Evolutionary conservation across 1,140 invertebrate species (phyloP).

Genomic region (Adelges cooleyi): DNA sequence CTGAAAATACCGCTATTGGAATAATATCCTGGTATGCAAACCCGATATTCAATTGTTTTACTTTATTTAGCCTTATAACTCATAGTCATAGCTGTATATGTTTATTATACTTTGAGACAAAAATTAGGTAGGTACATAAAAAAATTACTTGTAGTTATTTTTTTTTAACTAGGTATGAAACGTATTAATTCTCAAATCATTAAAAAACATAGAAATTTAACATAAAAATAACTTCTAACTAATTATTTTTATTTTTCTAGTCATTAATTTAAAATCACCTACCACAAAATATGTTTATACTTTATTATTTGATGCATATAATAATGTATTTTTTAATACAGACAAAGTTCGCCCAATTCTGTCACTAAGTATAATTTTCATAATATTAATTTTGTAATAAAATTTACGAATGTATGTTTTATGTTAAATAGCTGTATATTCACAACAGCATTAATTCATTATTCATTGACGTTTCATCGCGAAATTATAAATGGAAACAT

Average conservation of each 20-base stretch:
- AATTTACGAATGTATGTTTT: background rate
- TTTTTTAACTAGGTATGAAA: too few species aligned
- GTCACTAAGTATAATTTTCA: too few species aligned
- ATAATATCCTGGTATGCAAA: constrained; percentile 3
- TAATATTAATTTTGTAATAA: background rate
- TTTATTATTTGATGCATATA: background rate
- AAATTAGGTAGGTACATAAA: too few species aligned
- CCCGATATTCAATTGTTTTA: too few species aligned
- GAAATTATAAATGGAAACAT: constrained; percentile 18
- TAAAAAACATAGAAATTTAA: too few species aligned
- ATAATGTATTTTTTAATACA: background rate
- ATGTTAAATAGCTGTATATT: background rate
- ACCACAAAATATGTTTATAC: background rate
- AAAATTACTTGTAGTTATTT: too few species aligned
- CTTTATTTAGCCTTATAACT: too few species aligned
- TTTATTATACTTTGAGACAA: too few species aligned
- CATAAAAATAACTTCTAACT: background rate
- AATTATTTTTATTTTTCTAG: background rate
- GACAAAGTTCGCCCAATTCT: too few species aligned
- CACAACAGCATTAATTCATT: background rate
- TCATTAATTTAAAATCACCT: background rate
- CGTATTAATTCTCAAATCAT: too few species aligned
- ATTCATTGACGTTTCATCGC: background rate
- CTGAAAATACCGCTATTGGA: background rate
- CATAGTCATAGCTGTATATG: too few species aligned